phyloP scores from a whole-genome alignment of 2,888 invertebrate genomes.

The Oligia strigilis region DNA sequence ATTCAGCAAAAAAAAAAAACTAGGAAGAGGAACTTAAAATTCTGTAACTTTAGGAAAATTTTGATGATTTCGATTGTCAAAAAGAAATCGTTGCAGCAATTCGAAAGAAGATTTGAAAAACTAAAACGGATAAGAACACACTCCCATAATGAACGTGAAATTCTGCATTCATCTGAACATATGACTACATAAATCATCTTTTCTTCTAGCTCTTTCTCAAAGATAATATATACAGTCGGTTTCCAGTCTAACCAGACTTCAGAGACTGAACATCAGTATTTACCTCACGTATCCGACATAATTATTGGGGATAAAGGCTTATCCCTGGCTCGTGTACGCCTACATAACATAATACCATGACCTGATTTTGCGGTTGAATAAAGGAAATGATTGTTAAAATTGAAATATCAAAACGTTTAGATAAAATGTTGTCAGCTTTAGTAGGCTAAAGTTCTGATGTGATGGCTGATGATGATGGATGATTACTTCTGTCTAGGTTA shows the following conservation, averaged over 20 bases:
- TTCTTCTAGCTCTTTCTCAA: not conserved
- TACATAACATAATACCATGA: conserved; percentile 33
- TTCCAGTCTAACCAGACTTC: not conserved
- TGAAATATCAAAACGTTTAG: conserved; percentile 13
- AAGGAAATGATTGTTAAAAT: conserved; percentile 18
- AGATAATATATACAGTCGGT: not conserved
- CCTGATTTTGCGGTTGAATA: conserved; percentile 33
- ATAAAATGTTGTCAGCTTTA: not conserved
- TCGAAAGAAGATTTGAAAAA: not conserved
- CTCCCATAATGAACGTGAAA: not conserved
- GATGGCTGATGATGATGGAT: no score
- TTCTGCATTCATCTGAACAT: not conserved
- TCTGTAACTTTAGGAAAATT: no score
- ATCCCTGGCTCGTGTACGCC: conserved; percentile 21
- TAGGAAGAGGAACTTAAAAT: not conserved
- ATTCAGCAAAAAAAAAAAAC: no score
- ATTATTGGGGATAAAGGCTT: conserved; percentile 43
- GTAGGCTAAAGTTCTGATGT: not conserved
- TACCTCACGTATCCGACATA: conserved; percentile 27
- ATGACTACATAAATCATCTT: not conserved
- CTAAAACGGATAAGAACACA: no score
- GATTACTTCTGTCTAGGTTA: not conserved
- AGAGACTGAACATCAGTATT: conserved; percentile 3
- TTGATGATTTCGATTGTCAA: no score
- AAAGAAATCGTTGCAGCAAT: not conserved